These are phyloP conservation scores for Cosmopolites sordidus DNA, from an alignment of 2,888 invertebrate genomes.

Conservation along the genomic window DNA sequence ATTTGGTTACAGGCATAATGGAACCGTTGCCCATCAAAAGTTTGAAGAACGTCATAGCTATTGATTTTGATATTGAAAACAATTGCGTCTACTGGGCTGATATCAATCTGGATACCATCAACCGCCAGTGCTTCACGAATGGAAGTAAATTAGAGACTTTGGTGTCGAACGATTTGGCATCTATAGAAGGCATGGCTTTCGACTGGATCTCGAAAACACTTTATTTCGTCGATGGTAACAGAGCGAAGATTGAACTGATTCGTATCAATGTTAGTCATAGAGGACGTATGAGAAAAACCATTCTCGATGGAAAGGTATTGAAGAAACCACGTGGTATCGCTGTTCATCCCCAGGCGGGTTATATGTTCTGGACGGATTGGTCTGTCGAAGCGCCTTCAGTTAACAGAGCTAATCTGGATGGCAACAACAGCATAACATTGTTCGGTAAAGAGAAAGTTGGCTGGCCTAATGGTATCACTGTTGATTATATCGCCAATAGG, in stretches of 20 bases:
- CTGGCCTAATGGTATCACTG: constrained; percentile 84
- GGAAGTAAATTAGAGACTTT: constrained; percentile 62
- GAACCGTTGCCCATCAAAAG: constrained; percentile 65
- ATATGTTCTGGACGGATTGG: constrained; percentile 88
- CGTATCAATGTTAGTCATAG: constrained; percentile 59
- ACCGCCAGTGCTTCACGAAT: constrained; percentile 67
- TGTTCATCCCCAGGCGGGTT: constrained; percentile 77
- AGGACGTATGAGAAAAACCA: constrained; percentile 71
- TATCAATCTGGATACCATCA: constrained; percentile 72
- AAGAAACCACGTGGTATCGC: constrained; percentile 58
- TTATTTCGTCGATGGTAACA: constrained; percentile 81
- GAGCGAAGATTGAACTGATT: constrained; percentile 77
- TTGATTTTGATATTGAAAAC: constrained; percentile 79
- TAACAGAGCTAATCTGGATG: constrained; percentile 75
- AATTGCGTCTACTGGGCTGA: constrained; percentile 90
- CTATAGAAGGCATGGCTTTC: constrained; percentile 83
- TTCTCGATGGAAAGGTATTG: constrained; percentile 63
- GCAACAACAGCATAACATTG: constrained; percentile 61
- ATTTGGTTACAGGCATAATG: constrained; percentile 40
- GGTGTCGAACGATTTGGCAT: constrained; percentile 68
- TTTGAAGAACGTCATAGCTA: constrained; percentile 76
- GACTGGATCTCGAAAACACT: constrained; percentile 85
- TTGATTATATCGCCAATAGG: constrained; percentile 72
- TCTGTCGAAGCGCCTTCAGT: constrained; percentile 72
- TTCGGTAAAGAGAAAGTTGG: constrained; percentile 65